phyloP scores from a whole-genome alignment of 2,888 invertebrate species.

The Orthosia gothica region DNA sequence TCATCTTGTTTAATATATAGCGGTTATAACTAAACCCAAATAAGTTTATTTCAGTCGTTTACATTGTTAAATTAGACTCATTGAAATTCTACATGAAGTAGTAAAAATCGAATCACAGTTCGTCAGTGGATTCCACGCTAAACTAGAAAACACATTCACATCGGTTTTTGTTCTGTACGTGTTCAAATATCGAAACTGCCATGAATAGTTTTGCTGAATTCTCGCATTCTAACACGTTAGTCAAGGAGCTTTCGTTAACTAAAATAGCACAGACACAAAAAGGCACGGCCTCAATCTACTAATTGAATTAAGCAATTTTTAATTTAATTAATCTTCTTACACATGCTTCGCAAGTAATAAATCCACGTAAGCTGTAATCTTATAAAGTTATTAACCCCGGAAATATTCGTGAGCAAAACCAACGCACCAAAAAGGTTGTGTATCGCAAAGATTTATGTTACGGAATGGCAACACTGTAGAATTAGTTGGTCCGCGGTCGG shows the following conservation, averaged over 20 bases:
- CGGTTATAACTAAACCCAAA: neutral
- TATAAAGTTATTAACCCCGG: conserved; percentile 42
- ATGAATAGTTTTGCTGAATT: conserved; percentile 37
- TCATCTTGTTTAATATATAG: neutral
- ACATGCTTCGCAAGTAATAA: conserved; percentile 27
- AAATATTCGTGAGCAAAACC: conserved; percentile 57
- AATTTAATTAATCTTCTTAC: conserved; percentile 44
- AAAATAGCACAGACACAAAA: conserved; percentile 33
- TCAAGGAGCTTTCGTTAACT: conserved; percentile 44
- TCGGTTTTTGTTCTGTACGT: conserved; percentile 32
- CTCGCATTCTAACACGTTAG: conserved; percentile 24
- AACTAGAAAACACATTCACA: conserved; percentile 49
- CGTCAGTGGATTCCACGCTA: conserved; percentile 24
- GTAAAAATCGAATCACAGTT: conserved; percentile 46
- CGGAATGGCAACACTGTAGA: conserved; percentile 60
- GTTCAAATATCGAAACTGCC: conserved; percentile 49
- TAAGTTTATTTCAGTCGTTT: conserved; percentile 15
- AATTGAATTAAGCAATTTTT: conserved; percentile 44
- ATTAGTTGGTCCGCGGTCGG: conserved; percentile 65
- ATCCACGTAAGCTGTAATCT: conserved; percentile 37
- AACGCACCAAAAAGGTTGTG: conserved; percentile 53
- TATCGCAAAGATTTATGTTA: conserved; percentile 63
- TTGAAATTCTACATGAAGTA: conserved; percentile 15
- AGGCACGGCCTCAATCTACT: conserved; percentile 29
- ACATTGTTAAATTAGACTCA: conserved; percentile 16